Evolutionary conservation across 2,797 vertebrate genomes (phyloP).

Genomic region (Chelmon rostratus): DNA sequence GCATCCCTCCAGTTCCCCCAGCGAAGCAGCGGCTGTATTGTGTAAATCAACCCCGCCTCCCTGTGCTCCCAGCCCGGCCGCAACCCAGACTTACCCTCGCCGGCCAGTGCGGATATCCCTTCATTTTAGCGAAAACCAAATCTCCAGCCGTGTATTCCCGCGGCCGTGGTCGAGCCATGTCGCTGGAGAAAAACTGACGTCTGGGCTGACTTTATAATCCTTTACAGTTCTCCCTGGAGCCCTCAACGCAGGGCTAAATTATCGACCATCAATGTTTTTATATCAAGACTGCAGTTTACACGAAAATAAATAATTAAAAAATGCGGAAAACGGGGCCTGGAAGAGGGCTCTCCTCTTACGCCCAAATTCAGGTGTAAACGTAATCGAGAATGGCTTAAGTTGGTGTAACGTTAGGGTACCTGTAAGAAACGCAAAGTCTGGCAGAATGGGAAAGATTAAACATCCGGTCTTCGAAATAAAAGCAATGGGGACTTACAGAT

Average conservation of each 20-base stretch:
- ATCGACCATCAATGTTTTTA: slow-evolving; percentile 82
- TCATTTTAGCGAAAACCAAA: slow-evolving; percentile 96
- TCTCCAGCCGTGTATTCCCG: slow-evolving; percentile 96
- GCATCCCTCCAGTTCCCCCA: slow-evolving; percentile 20
- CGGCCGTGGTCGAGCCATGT: slow-evolving; percentile 95
- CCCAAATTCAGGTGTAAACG: slow-evolving; percentile 67
- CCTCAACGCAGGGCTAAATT: slow-evolving; percentile 60
- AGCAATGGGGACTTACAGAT: slow-evolving; percentile 11
- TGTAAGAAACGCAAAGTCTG: slow-evolving; percentile 19
- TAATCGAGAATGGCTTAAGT: slow-evolving; percentile 62
- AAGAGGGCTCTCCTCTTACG: slow-evolving; percentile 68
- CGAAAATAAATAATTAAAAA: slow-evolving; percentile 84
- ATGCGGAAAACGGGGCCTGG: slow-evolving; percentile 70
- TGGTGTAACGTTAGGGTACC: slow-evolving; percentile 23
- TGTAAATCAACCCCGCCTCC: slow-evolving; percentile 76
- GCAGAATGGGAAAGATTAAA: background rate
- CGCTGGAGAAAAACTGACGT: slow-evolving; percentile 25
- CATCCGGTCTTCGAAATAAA: slow-evolving; percentile 58
- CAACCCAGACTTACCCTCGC: slow-evolving; percentile 92
- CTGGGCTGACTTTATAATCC: slow-evolving; percentile 31
- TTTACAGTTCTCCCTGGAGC: slow-evolving; percentile 50
- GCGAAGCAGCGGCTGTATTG: slow-evolving; percentile 57
- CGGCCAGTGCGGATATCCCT: slow-evolving; percentile 96
- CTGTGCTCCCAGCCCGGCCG: slow-evolving; percentile 67
- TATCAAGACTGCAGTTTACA: slow-evolving; percentile 82